These are phyloP conservation scores for Troides oblongomaculatus DNA, from an alignment of 2,888 invertebrate genomes.

Conservation along the genomic window DNA sequence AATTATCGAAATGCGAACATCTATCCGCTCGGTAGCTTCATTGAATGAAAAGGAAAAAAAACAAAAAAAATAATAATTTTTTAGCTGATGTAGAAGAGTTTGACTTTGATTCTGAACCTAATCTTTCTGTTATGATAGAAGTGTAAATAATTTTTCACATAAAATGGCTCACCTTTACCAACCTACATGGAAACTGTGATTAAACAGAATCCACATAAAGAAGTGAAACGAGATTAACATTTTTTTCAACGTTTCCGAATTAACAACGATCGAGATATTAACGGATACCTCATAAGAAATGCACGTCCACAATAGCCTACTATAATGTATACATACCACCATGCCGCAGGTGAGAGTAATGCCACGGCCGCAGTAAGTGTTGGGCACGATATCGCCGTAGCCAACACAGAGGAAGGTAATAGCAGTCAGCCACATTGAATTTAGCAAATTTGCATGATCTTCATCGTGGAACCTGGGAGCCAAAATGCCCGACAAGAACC, in stretches of 20 bases:
- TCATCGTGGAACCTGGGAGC: slow-evolving; percentile 96
- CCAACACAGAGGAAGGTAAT: slow-evolving; percentile 99
- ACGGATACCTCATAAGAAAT: slow-evolving; percentile 36
- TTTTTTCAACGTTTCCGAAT: background rate
- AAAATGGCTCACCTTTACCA: slow-evolving; percentile 80
- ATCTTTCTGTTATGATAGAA: slow-evolving; percentile 53
- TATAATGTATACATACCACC: slow-evolving; percentile 91
- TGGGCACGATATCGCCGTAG: slow-evolving; percentile 99
- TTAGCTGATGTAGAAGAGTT: slow-evolving; percentile 64
- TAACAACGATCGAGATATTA: slow-evolving; percentile 20
- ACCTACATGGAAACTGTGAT: slow-evolving; percentile 48
- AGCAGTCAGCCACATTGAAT: slow-evolving; percentile 99
- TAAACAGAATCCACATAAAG: slow-evolving; percentile 10
- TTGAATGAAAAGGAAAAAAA: slow-evolving; percentile 2
- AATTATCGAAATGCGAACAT: background rate
- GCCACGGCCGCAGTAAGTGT: slow-evolving; percentile 99
- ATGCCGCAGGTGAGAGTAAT: slow-evolving; percentile 99
- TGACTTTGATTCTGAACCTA: slow-evolving; percentile 72
- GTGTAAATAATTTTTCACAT: slow-evolving; percentile 58
- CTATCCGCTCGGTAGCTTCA: background rate
- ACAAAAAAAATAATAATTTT: slow-evolving; percentile 34
- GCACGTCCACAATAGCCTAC: slow-evolving; percentile 63
- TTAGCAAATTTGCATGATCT: slow-evolving; percentile 98
- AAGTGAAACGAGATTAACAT: background rate
- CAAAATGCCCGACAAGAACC: slow-evolving; percentile 79